These are phyloP conservation scores for Drosophila mimetica DNA, from an alignment of 2,888 invertebrate genomes.

Conservation along the genomic window DNA sequence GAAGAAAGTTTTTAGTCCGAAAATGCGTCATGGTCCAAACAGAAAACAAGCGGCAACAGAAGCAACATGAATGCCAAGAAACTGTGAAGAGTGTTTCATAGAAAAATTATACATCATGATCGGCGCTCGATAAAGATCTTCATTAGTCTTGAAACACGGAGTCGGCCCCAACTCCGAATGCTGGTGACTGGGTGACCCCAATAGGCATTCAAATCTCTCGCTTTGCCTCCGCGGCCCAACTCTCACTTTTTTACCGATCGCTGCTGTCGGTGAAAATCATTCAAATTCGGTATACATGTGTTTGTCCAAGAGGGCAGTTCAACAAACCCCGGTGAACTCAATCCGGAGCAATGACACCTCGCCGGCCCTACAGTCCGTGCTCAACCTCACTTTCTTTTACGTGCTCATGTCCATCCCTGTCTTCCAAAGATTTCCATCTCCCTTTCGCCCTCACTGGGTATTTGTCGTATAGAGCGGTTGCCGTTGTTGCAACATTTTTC, in stretches of 20 bases:
- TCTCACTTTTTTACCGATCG: slow-evolving; percentile 40
- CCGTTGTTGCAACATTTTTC: slow-evolving; percentile 60
- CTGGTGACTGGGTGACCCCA: slow-evolving; percentile 40
- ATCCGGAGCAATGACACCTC: slow-evolving; percentile 74
- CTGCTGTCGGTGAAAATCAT: slow-evolving; percentile 33
- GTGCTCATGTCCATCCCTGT: slow-evolving; percentile 18
- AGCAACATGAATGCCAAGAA: slow-evolving; percentile 34
- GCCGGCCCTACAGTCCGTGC: slow-evolving; percentile 25
- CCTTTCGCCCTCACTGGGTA: slow-evolving; percentile 15
- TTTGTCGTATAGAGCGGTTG: slow-evolving; percentile 28
- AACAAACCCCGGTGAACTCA: slow-evolving; percentile 73
- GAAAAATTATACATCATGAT: slow-evolving; percentile 42
- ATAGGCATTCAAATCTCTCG: slow-evolving; percentile 45
- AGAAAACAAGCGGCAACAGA: slow-evolving; percentile 21
- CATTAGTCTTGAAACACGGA: slow-evolving; percentile 39
- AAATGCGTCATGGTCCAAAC: slow-evolving; percentile 57
- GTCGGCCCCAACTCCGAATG: slow-evolving; percentile 12
- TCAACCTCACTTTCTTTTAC: slow-evolving; percentile 61
- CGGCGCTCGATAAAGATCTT: slow-evolving; percentile 54
- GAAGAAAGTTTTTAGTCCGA: slow-evolving; percentile 61
- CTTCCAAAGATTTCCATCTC: slow-evolving; percentile 1
- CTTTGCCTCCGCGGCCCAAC: slow-evolving; percentile 14
- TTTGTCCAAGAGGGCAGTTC: slow-evolving; percentile 50
- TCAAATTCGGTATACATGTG: slow-evolving; percentile 7
- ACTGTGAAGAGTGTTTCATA: slow-evolving; percentile 60